Evolutionary conservation across 2,797 vertebrate genomes (phyloP).

Genomic region (Cirrhinus molitorella): DNA sequence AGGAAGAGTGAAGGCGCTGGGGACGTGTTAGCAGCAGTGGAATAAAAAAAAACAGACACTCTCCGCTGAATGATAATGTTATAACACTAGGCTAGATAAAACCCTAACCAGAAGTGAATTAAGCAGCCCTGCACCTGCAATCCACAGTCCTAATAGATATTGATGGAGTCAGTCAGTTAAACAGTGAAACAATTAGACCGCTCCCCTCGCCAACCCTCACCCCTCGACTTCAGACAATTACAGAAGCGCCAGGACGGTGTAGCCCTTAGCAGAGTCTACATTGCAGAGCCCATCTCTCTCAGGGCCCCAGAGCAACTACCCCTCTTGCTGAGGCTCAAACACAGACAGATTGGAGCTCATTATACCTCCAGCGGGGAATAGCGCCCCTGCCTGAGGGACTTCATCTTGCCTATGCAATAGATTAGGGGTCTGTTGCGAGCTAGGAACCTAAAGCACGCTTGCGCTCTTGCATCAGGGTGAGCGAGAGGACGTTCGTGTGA

Average conservation of each 20-base stretch:
- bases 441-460: conserved; percentile 18
- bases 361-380: conserved; percentile 49
- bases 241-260: conserved; percentile 22
- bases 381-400: conserved; percentile 49
- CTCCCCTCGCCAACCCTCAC: conserved; percentile 41
- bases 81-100: conserved; percentile 47
- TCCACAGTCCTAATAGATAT: conserved; percentile 78
- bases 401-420: conserved; percentile 31
- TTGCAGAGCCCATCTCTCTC: conserved; percentile 36
- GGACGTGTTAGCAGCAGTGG: conserved; percentile 16
- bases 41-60: conserved; percentile 22
- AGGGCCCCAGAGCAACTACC: conserved; percentile 44
- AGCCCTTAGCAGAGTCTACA: conserved; percentile 51
- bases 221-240: conserved; percentile 59
- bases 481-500: conserved; percentile 28
- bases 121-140: conserved; percentile 59
- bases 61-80: conserved; percentile 52
- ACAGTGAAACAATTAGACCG: conserved; percentile 80
- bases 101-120: conserved; percentile 43
- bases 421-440: conserved; percentile 29
- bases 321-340: conserved; percentile 51
- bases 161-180: conserved; percentile 83
- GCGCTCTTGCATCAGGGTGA: conserved; percentile 22
- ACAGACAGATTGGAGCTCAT: conserved; percentile 57
- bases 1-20: conserved; percentile 12